These are phyloP conservation scores for Lerista edwardsae DNA, from an alignment of 2,797 vertebrate genomes.

Conservation along the genomic window DNA sequence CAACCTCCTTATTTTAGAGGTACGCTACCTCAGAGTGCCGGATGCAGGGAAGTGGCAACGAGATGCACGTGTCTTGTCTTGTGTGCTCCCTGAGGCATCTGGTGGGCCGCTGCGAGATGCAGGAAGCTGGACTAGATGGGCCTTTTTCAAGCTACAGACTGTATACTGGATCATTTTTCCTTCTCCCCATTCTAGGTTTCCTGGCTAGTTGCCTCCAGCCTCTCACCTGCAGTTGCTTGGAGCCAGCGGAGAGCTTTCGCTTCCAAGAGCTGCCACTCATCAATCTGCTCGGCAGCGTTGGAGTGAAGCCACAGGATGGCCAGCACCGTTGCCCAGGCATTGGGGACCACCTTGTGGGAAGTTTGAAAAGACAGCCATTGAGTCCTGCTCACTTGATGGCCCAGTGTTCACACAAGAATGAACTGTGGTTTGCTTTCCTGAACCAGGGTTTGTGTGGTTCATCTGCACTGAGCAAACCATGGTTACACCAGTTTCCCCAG, in stretches of 20 bases:
- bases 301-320: conserved; percentile 83
- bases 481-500: background rate
- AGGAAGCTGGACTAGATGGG: too few species aligned
- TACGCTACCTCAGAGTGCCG: too few species aligned
- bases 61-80: too few species aligned
- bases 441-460: too few species aligned
- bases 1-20: too few species aligned
- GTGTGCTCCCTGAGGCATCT: too few species aligned
- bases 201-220: background rate
- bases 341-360: background rate
- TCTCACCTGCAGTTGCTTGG: conserved; percentile 72
- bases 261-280: conserved; percentile 84
- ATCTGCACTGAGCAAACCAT: background rate
- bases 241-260: conserved; percentile 81
- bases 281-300: conserved; percentile 62
- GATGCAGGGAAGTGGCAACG: too few species aligned
- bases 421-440: background rate
- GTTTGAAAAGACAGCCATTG: background rate
- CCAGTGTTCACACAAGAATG: too few species aligned
- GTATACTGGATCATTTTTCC: background rate
- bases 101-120: too few species aligned
- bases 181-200: background rate
- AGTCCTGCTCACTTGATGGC: background rate
- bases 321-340: conserved; percentile 82
- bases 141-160: too few species aligned